Base-by-base conservation (phyloP, 2,113 vertebrate genomes). In the Epinephelus fuscoguttatus region DNA sequence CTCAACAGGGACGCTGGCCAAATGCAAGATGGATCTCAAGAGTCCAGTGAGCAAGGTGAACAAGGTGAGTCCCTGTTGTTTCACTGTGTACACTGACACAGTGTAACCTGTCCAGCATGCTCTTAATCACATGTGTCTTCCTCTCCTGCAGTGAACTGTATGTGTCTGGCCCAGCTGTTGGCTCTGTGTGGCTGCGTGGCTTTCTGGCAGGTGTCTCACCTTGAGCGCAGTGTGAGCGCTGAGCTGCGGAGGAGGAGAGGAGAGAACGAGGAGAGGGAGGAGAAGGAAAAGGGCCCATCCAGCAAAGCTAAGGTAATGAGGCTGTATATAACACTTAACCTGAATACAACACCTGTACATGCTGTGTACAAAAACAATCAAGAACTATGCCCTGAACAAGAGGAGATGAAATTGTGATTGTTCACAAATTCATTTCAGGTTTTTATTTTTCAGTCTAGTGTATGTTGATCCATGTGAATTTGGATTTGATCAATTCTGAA, bases 111-210 rank as follows among this genome's bases (percentile, higher is more conserved):
- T 66, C 50, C 37, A 72, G 4, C 14, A 19, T 12, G 14, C 52
- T 70, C 37, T 55, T 71, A 63, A 75, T 78, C 47, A 59, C 52
- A 55, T 1, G 1, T 78, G 68, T 74, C 42, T 77, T 82, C 95
- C 6, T 89, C 94, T 70, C 92, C 92, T 0, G n/a, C 78, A 95
- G 96, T 96, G 86, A 95, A 85, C 91, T 95, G 92, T 52, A 89
- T 95, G 94, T 90, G 89, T 94, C 89, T 99, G 87, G 95, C 96
- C 76, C 97, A 98, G 91, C 91, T 99, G 85, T 76, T 99, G 78
- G 96, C 97, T n/a, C 94, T 98, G 55, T 97, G 95, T 80, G 98
- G 98, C 59, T 93, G 97, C 10, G 96, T 99, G 93, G 98, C 97
- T 12, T 92, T 99, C 89, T 97, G 97, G 95, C 97, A 99, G 92